These are phyloP conservation scores for Leptinotarsa tumamoca DNA, from an alignment of 2,888 invertebrate species.

Conservation along the genomic window DNA sequence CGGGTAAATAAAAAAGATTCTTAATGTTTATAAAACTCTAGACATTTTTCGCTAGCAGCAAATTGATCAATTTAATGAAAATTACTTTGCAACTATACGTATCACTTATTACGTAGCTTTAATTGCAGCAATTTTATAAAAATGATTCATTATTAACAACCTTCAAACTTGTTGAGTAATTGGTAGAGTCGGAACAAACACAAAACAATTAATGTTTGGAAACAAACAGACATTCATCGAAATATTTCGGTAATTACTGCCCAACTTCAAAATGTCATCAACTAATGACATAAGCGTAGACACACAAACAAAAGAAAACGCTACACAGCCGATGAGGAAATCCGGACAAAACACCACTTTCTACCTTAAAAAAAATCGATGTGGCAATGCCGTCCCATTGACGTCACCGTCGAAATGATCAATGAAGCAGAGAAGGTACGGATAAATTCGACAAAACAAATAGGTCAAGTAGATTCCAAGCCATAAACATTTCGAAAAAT, in stretches of 20 bases:
- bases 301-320: conserved; percentile 10
- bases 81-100: background rate
- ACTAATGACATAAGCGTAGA: conserved; percentile 1
- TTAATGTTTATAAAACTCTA: too few species aligned
- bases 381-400: conserved; percentile 22
- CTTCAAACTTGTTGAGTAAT: background rate
- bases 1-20: too few species aligned
- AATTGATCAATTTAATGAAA: background rate
- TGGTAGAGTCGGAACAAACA: background rate
- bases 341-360: background rate
- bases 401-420: conserved; percentile 36
- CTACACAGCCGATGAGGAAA: conserved; percentile 2
- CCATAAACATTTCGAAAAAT: background rate
- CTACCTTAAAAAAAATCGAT: conserved; percentile 11
- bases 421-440: conserved; percentile 39
- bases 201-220: background rate
- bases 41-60: too few species aligned
- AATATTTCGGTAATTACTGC: background rate
- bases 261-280: background rate
- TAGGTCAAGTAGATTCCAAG: conserved; percentile 31
- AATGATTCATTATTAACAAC: conserved; percentile 1
- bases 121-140: background rate
- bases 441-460: conserved; percentile 11
- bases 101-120: background rate
- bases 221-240: background rate